Conservation (phyloP, 2,113 vertebrate species). For the Pteronura brasiliensis region DNA sequence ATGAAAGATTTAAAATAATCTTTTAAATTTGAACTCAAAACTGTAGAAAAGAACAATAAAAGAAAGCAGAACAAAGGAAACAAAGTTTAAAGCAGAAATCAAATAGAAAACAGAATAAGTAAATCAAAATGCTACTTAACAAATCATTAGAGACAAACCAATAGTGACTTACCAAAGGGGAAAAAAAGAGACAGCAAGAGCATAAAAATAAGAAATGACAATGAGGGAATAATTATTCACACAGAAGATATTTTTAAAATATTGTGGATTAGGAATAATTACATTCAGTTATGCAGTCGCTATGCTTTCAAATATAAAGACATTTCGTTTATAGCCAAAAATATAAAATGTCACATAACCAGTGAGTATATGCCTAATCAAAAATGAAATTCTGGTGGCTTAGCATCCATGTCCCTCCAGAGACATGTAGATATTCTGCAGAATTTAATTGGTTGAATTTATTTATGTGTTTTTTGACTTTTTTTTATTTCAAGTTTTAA, state of each 20-base stretch:
- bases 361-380: slow-evolving; percentile 58
- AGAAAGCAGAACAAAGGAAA: neutral
- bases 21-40: neutral
- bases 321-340: slow-evolving; percentile 67
- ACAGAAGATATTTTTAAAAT: neutral
- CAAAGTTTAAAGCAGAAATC: neutral
- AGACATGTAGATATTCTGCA: slow-evolving; percentile 70
- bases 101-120: neutral
- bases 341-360: slow-evolving; percentile 58
- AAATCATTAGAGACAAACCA: neutral
- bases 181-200: neutral
- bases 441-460: slow-evolving; percentile 78
- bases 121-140: neutral
- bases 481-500: neutral
- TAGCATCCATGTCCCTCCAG: slow-evolving; percentile 55
- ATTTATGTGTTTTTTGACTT: neutral
- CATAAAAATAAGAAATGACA: neutral
- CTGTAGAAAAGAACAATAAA: neutral
- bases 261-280: slow-evolving; percentile 58
- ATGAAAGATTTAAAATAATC: neutral
- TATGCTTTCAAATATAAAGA: slow-evolving; percentile 73
- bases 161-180: neutral
- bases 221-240: neutral
- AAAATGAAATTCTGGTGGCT: slow-evolving; percentile 71
- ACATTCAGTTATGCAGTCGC: slow-evolving; percentile 61